Base-by-base conservation (phyloP, 2,888 invertebrate species). In the Scaeva pyrastri region DNA sequence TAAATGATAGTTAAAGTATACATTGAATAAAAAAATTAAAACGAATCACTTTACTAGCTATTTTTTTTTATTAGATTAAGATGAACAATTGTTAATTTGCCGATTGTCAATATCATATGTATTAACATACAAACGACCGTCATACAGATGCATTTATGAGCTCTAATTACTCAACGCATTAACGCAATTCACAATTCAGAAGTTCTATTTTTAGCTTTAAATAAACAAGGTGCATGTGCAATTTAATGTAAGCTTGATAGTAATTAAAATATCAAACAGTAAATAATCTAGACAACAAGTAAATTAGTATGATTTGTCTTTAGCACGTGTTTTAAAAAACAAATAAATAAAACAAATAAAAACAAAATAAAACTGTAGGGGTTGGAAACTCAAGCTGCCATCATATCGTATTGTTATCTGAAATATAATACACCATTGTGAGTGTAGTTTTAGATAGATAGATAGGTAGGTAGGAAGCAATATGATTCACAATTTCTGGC, bases 81-180 rank as follows among this genome's bases (percentile, higher is more conserved):
- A 16, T 48, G 11, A 12, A 11, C n/a, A n/a, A 14, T 11, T 14
- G 8, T 16, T 48, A 16, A 5, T 48, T 31, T 36, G 36, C 66
- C 66, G 48, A 36, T 36, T 66, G 66, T 66, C 66, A 50, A 36
- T 48, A 19, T 36, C 43, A 66, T 48, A 19, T 66, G 4, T 16
- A 31, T 16, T 19, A 19, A 16, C 8, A 50, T n/a, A 66, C 19
- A 48, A n/a, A 48, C 66, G 48, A 48, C 66, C 48, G 48, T 19
- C 66, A 48, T 31, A 64, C 19, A 48, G 45, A 36, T 66, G 19
- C 19, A 26, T 23, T 50, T 26, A 21, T 36, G 21, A 66, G 50
- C 23, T 66, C 36, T 66, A 50, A 19, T 50, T 66, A 48, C 66
- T 50, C 21, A 45, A 60, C 6, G 2, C 43, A 64, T 19, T 48